Evolutionary conservation across 2,797 vertebrate genomes (phyloP).

Genomic region (Vireo griseus): DNA sequence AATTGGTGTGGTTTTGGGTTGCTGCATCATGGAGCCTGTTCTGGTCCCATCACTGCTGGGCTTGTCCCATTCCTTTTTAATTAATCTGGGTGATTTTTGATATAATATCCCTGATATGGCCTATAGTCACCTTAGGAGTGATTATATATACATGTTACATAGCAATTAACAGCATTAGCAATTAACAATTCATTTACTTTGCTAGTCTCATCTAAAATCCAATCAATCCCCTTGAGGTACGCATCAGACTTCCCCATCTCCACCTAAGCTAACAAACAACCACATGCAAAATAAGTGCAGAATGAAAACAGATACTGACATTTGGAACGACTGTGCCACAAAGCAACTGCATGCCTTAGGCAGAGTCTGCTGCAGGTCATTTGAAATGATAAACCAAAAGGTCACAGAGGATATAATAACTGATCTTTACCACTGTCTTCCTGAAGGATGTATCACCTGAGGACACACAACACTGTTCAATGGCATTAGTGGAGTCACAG

Average conservation of each 20-base stretch:
- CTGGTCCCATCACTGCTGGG: neutral
- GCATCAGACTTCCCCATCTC: neutral
- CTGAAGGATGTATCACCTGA: conserved; percentile 31
- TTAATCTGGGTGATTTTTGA: neutral
- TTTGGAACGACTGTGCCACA: neutral
- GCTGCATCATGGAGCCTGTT: neutral
- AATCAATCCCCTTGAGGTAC: neutral
- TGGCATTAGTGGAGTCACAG: neutral
- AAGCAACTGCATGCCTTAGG: neutral
- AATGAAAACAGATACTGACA: neutral
- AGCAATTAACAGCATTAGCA: neutral
- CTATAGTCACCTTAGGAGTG: neutral
- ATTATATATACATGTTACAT: neutral
- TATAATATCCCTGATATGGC: neutral
- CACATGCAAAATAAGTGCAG: neutral
- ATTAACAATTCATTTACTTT: neutral
- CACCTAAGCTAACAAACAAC: neutral
- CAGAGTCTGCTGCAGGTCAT: conserved; percentile 38
- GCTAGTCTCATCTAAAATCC: neutral
- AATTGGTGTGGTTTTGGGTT: neutral
- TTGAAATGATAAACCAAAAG: conserved; percentile 48
- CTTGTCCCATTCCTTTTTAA: neutral
- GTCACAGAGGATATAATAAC: conserved; percentile 8
- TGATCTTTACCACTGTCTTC: conserved; percentile 6
- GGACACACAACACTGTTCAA: neutral